Evolutionary conservation across 2,888 invertebrate genomes (phyloP).

Genomic region (Drosophila borealis): DNA sequence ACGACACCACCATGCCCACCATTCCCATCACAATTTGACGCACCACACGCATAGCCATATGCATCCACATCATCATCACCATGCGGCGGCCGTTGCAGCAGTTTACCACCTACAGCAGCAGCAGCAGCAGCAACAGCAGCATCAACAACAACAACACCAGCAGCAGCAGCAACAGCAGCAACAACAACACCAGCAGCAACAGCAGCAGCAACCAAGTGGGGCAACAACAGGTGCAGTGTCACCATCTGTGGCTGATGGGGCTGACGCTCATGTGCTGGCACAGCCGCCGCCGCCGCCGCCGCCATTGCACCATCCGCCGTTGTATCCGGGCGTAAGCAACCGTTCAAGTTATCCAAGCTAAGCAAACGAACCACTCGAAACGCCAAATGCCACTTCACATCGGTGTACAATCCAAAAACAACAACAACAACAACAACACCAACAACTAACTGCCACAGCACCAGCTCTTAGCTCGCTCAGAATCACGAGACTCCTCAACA

Average conservation of each 20-base stretch:
- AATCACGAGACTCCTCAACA: slow-evolving; percentile 9
- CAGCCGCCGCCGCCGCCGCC: slow-evolving; percentile 48
- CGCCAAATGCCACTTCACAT: slow-evolving; percentile 30
- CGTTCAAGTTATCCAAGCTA: slow-evolving; percentile 60
- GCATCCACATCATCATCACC: slow-evolving; percentile 67
- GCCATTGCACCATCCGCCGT: slow-evolving; percentile 81
- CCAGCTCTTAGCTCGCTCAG: not conserved
- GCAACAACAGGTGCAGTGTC: slow-evolving; percentile 51
- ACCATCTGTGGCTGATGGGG: slow-evolving; percentile 34
- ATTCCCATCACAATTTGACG: slow-evolving; percentile 64
- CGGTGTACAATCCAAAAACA: slow-evolving; percentile 23
- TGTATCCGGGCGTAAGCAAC: slow-evolving; percentile 84
- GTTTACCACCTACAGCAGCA: slow-evolving; percentile 71
- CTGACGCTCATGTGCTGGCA: slow-evolving; percentile 34
- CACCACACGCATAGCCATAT: slow-evolving; percentile 60
- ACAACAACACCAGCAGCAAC: slow-evolving; percentile 30
- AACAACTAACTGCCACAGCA: slow-evolving; percentile 34
- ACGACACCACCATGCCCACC: slow-evolving; percentile 65
- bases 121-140: slow-evolving; percentile 49
- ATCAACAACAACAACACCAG: slow-evolving; percentile 52
- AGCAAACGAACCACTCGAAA: slow-evolving; percentile 34
- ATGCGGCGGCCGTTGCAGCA: slow-evolving; percentile 66
- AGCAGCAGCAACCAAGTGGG: slow-evolving; percentile 50
- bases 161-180: slow-evolving; percentile 54
- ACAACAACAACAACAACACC: slow-evolving; percentile 19